These are phyloP conservation scores for Astreopora myriophthalma DNA, from an alignment of 64 coral and sea anemone genomes.

Conservation along the genomic window DNA sequence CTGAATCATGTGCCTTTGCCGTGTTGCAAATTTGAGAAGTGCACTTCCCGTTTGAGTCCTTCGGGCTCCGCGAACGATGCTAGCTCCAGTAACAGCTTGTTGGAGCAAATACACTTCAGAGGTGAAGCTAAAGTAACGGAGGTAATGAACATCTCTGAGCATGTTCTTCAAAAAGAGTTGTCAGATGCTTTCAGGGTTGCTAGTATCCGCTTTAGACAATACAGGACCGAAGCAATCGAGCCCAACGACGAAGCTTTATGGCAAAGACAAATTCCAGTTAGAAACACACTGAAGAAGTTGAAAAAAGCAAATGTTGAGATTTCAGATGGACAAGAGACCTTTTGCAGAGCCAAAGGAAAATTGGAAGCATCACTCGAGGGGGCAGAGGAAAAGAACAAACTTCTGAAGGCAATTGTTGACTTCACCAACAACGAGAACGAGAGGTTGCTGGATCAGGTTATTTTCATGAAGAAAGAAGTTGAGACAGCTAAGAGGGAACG, in stretches of 20 bases:
- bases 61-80: no score
- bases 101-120: background rate
- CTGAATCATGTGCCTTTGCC: background rate
- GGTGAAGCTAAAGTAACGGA: background rate
- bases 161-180: background rate
- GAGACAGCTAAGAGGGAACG: background rate
- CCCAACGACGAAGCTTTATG: background rate
- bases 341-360: background rate
- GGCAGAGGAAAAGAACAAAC: background rate
- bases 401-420: background rate
- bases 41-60: background rate
- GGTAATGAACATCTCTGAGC: background rate
- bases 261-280: no score
- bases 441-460: background rate
- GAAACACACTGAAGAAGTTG: background rate
- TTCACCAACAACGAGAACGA: background rate
- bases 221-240: background rate
- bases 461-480: background rate
- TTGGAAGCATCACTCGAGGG: background rate
- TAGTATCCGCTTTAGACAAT: background rate
- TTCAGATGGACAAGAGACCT: background rate
- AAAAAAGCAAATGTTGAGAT: background rate
- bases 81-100: background rate
- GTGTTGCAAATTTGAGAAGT: background rate
- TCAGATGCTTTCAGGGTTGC: background rate